Base-by-base conservation (phyloP, 2,888 invertebrate genomes). In the Nezara viridula region DNA sequence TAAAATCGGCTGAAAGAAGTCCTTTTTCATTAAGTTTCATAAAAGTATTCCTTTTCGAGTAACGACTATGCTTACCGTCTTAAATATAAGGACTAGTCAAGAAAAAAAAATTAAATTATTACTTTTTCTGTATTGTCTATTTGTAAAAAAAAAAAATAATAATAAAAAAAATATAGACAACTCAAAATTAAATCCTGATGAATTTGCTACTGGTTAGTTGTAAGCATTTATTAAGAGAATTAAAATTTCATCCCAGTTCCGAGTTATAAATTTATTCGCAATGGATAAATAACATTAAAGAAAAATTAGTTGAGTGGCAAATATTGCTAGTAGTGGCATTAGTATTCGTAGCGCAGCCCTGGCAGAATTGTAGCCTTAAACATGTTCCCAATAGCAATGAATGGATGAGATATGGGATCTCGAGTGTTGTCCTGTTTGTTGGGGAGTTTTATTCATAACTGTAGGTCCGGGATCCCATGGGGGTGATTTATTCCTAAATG, bases 371-470 rank as follows among this genome's bases (percentile, higher is more conserved):
- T 60, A 27, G 60, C 77, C 77, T 77, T 44, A 77, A 77, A 77
- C 77, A 77, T 37, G 37, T 77, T 77, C 40, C 77, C 77, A 44
- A 77, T 77, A 40, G 77, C 37, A 77, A 77, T 77, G 77, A 77
- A 77, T 77, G 40, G 9, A 77, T 77, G 77, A 77, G 77, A 77
- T 44, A 77, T 77, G 77, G 77, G 37, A 21, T 44, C 77, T 77
- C 5, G 77, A 37, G 40, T 77, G 77, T 77, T 77, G 77, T 77
- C 40, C 77, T 77, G 77, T 77, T 77, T 37, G 77, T 44, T 40
- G 37, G 40, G 77, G 40, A 77, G 77, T 77, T 77, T 77, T 77
- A 77, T 77, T 77, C 77, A 77, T 77, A 77, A 40, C 77, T 37
- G 77, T 77, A 44, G 77, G 77, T 40, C 40, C 40, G 40, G 77